Percentiles rank a stretch among this genome's conserved stretches.
phyloP scores from a whole-genome alignment of 2,888 invertebrate genomes.

The Philaethria dido region DNA sequence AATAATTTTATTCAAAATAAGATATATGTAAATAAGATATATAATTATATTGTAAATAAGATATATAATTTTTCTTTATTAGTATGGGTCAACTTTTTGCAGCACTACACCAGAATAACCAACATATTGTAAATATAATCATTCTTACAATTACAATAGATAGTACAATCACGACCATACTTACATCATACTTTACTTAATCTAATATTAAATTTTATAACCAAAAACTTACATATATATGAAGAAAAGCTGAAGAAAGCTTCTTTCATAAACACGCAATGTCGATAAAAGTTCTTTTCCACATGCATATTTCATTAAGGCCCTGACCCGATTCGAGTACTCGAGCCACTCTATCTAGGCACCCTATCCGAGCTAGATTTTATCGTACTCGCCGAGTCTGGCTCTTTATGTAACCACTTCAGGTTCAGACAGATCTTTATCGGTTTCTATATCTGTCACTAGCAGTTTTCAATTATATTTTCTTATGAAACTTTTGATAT shows the following conservation, averaged over 20 bases:
- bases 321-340: conserved; percentile 68
- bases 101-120: too few species aligned
- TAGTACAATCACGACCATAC: too few species aligned
- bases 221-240: neutral
- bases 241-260: conserved; percentile 10
- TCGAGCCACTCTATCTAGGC: conserved; percentile 65
- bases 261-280: conserved; percentile 31
- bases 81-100: too few species aligned
- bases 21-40: too few species aligned
- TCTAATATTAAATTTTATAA: neutral
- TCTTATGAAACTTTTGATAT: neutral
- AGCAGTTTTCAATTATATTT: conserved; percentile 23
- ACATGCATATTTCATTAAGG: conserved; percentile 48
- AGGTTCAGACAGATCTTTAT: conserved; percentile 65
- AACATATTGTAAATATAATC: too few species aligned
- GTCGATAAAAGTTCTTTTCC: conserved; percentile 40
- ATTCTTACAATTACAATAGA: too few species aligned
- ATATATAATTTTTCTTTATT: too few species aligned
- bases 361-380: conserved; percentile 66
- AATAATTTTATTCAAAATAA: too few species aligned
- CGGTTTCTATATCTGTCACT: conserved; percentile 41
- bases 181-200: neutral
- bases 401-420: conserved; percentile 56
- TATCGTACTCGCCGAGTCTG: conserved; percentile 53
- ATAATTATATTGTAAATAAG: too few species aligned